Base-by-base conservation (phyloP, 2,888 invertebrate genomes). In the Campoplex capitator region DNA sequence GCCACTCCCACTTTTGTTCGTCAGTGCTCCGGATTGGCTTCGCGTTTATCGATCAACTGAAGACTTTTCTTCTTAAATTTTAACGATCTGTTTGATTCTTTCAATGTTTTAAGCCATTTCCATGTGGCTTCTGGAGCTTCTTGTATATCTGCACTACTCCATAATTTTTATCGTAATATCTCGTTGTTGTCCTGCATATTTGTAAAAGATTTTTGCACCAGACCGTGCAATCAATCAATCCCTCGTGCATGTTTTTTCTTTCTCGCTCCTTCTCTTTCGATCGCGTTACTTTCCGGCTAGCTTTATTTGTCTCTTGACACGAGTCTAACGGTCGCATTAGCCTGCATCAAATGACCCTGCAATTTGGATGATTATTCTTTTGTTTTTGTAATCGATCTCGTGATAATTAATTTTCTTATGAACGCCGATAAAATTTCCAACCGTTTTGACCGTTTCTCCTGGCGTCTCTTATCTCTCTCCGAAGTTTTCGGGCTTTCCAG, bases 201-300 rank as follows among this genome's bases (percentile, higher is more conserved):
- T 71, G 35, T 54, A 32, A 79, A 85, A 71, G 76, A 78, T 87
- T 87, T 80, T 79, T 78, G 71, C 83, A 70, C 67, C 56, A 42
- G 71, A 76, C 70, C 84, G 81, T 81, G 77, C 86, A 86, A 86
- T 84, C 81, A 56, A 84, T 86, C 84, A 86, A 86, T 86, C 74
- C 75, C 81, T 74, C 86, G 78, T 68, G 38, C 38, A 7, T 42
- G 67, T 80, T 48, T 70, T 51, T 28, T 70, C 67, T 79, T 54
- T 65, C 42, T 80, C 83, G 74, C 62, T 82, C 74, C 81, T 70
- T 74, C 35, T 71, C 38, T 56, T 54, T 70, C 79, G 56, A 79
- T 78, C 58, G 65, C 62, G 42, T 48, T 65, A 51, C 32, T 51
- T 62, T 62, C 13, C 62, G 23, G 65, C 65, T 65, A 73, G 18